Base-by-base conservation (phyloP, 35 echinoderm and acorn worm genomes). In the Heliocidaris tuberculata region DNA sequence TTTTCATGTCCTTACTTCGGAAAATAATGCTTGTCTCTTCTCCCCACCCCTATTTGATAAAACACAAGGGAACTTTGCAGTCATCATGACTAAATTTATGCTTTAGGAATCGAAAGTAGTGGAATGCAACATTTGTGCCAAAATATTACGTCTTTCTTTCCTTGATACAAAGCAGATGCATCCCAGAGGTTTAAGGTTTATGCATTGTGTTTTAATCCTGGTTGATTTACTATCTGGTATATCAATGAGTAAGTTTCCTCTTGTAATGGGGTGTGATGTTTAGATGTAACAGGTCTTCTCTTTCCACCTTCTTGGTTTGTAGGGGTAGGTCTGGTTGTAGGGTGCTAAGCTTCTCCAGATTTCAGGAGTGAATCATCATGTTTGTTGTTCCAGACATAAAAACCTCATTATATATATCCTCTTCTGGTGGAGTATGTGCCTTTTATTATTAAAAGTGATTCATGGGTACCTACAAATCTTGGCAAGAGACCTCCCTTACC, bases 191-290 rank as follows among this genome's bases (percentile, higher is more conserved):
- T n/a, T 78, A 78, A 0, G 17, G 17, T 78, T 78, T 78, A 27
- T 78, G 21, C 65, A 27, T 78, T 78, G 65, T 78, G 65, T 78
- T 78, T n/a, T 17, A 78, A 19, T 78, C 65, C 65, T 78, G 65
- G 65, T 78, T 78, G 65, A 78, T 78, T 78, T 78, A 78, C 65
- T n/a, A 78, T 78, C 65, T 78, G 65, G 6, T 78, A 78, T 4
- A 78, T 78, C 65, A 29, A n/a, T 78, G 65, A 78, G 21, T 78
- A 78, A 78, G 65, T 78, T 78, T 78, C 65, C 65, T 78, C 65
- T 78, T n/a, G 19, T 78, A 78, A 78, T 78, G 65, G 65, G 65
- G 65, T 78, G 65, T 78, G 65, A 78, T 78, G 21, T 78, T 78
- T 78, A 78, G 21, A 27, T 78, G 65, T 78, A 78, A 78, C 65